A percentile compares a stretch with the other conserved stretches of the same genome.
Conservation (phyloP, 2,113 vertebrate species). For the Lepisosteus osseus region DNA sequence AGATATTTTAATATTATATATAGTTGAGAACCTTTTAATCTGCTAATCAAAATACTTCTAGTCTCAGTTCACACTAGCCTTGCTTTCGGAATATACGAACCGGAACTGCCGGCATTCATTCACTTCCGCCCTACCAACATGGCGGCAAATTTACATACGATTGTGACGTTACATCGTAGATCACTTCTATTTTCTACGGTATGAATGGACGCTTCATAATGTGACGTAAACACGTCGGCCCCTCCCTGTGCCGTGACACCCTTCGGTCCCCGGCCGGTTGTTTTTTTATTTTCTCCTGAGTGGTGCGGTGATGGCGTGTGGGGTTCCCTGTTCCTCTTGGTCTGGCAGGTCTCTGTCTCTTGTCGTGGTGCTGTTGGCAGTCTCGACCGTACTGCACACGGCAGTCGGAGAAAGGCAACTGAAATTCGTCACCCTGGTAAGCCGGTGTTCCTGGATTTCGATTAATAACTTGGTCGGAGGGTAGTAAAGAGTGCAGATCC, state of each 20-base stretch:
- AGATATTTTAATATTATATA: too few species aligned
- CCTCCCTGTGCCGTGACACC: background rate
- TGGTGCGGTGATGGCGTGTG: background rate
- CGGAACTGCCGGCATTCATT: too few species aligned
- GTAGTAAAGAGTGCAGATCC: too few species aligned
- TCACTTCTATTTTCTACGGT: too few species aligned
- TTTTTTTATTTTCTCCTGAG: background rate
- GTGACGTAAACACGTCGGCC: background rate
- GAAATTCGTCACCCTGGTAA: constrained; percentile 4
- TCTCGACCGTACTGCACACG: background rate
- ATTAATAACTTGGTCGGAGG: too few species aligned
- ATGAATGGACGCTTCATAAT: background rate
- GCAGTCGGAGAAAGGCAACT: background rate
- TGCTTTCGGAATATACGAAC: too few species aligned
- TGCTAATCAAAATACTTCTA: too few species aligned
- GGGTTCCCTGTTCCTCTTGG: background rate
- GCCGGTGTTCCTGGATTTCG: background rate
- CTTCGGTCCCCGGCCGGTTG: background rate
- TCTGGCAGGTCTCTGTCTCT: background rate
- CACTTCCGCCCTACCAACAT: too few species aligned
- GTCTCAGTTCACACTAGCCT: too few species aligned
- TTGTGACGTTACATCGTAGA: too few species aligned
- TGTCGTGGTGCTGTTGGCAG: background rate
- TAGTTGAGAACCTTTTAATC: too few species aligned
- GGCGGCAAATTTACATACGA: too few species aligned